Evolutionary conservation across 2,888 invertebrate genomes (phyloP).

Genomic region (Apodemia hepburni): DNA sequence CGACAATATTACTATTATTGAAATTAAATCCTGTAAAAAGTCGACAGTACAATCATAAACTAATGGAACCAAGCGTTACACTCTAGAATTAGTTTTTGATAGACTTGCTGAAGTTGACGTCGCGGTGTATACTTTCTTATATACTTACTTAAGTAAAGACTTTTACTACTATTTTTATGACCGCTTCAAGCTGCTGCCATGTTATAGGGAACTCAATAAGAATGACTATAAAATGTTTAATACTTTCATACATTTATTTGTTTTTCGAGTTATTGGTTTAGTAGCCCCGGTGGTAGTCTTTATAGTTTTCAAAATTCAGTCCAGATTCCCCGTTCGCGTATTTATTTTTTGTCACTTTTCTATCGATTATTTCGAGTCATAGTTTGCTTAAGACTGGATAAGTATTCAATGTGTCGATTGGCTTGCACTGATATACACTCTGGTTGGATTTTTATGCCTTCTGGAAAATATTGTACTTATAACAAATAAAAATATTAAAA

Average conservation of each 20-base stretch:
- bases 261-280: background rate
- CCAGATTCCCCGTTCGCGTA: too few species aligned
- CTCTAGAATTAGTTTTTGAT: conserved; percentile 28
- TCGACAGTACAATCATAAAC: background rate
- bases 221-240: conserved; percentile 14
- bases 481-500: too few species aligned
- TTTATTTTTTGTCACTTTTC: too few species aligned
- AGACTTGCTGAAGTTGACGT: conserved; percentile 23
- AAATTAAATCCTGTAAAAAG: background rate
- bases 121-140: conserved; percentile 12
- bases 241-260: conserved; percentile 14
- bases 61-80: conserved; percentile 11
- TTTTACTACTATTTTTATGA: conserved; percentile 14
- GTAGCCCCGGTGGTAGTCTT: background rate
- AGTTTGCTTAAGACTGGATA: too few species aligned
- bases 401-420: too few species aligned
- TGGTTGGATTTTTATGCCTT: too few species aligned
- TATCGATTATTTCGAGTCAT: too few species aligned
- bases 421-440: too few species aligned
- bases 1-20: background rate
- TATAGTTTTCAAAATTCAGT: too few species aligned
- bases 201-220: conserved; percentile 12
- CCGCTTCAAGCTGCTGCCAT: conserved; percentile 12
- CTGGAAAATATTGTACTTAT: too few species aligned
- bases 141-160: conserved; percentile 10